Conservation (phyloP, 1,140 invertebrate species). For the Campoletis sonorensis region DNA sequence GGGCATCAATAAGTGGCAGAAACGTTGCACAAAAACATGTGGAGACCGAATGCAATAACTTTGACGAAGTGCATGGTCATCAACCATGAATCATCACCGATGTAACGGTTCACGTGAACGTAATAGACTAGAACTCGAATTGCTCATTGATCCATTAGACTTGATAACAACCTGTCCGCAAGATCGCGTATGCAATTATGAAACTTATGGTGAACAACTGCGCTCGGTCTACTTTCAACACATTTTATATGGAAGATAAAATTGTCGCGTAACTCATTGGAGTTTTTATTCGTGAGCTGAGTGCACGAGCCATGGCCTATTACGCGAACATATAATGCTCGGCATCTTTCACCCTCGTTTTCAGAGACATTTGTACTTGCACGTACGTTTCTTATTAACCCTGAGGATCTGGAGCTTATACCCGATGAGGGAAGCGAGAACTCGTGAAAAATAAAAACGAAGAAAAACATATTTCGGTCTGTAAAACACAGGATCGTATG, state of each 20-base stretch:
- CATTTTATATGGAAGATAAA: neutral
- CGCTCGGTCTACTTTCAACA: neutral
- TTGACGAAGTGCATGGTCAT: too few relatives aligned
- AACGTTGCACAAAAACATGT: too few relatives aligned
- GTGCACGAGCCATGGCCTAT: neutral
- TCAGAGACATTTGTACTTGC: neutral
- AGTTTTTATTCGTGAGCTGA: neutral
- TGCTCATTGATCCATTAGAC: too few relatives aligned
- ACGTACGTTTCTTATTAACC: neutral
- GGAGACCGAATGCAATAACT: too few relatives aligned
- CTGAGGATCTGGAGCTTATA: neutral
- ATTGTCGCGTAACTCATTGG: neutral
- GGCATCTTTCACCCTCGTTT: neutral
- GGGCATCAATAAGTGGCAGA: too few relatives aligned
- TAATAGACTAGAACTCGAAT: too few relatives aligned
- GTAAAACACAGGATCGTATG: neutral
- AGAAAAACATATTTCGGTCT: neutral
- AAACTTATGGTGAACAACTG: neutral
- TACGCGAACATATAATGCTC: neutral
- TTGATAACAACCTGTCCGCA: too few relatives aligned
- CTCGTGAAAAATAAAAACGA: neutral
- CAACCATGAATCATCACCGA: too few relatives aligned
- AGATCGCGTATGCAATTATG: neutral
- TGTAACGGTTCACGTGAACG: too few relatives aligned
- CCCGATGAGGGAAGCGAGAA: neutral